Base-by-base conservation (phyloP, 2,888 invertebrate genomes). In the Hyposoter dolosus region DNA sequence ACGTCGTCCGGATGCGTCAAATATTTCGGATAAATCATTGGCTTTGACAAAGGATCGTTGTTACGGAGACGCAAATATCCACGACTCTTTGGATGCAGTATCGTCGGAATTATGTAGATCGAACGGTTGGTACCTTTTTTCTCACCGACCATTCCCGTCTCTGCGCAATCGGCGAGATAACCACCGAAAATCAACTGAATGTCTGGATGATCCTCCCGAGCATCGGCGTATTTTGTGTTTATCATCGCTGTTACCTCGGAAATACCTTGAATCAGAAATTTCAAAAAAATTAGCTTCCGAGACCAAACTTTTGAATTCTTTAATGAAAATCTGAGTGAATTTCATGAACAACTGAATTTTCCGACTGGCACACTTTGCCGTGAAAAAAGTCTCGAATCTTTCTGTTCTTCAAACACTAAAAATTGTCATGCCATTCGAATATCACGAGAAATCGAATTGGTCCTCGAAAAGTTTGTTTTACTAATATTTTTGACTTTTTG, bases 141-240 rank as follows among this genome's bases (percentile, higher is more conserved):
- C 93, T 98, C 98, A 0, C 98, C 98, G 5, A 98, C 97, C 96
- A 97, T 97, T 28, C 98, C 98, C 0, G 98, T 98, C 92, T 96
- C 96, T 1, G 98, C 97, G 92, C 98, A 98, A 92, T 98, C 97
- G 0, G 98, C 98, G 84, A 98, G 94, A 94, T 97, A 98, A 1
- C 97, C 98, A 10, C 98, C 97, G 94, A 98, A 98, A 94, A 98
- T 98, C 88, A 97, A 95, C 93, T 98, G 98, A 10, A 98, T 93
- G 92, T 98, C 98, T 0, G 98, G 98, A 92, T 97, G 96, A 92
- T 98, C 97, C 56, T 96, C 96, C 0, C 95, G 94, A 0, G 96
- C 96, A 90, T 97, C 96, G 2, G 97, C 96, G 94, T 96, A 98
- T 91, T 97, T 97, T 0, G 97, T 96, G 92, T 97, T 96, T 77